Conservation (phyloP, 2,113 vertebrate species). For the Alaudala cheleensis region DNA sequence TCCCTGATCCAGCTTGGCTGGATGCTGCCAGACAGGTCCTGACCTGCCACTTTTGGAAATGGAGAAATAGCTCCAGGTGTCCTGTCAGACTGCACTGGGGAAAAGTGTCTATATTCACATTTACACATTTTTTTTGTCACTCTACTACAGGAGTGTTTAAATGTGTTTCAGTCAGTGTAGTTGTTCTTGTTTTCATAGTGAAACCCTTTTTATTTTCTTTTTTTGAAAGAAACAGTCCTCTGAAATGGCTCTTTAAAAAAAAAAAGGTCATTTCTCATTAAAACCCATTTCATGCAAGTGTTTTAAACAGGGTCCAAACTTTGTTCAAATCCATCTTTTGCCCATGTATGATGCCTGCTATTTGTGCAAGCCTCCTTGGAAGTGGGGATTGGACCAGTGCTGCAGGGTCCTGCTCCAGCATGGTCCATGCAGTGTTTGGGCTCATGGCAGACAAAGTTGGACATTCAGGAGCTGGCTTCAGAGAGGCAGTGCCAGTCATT, state of each 20-base stretch:
- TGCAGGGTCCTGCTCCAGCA: accelerated
- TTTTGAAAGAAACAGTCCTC: background rate
- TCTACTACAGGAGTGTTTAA: background rate
- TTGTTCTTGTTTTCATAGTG: background rate
- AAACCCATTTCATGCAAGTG: background rate
- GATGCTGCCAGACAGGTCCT: background rate
- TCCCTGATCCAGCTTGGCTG: background rate
- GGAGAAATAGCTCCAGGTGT: background rate
- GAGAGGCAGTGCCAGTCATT: background rate
- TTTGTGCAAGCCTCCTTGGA: background rate
- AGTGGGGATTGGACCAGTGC: accelerated
- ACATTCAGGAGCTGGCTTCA: background rate
- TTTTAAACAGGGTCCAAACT: background rate
- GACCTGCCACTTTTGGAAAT: background rate
- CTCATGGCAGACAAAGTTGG: background rate
- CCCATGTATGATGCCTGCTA: accelerated
- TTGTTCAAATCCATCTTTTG: background rate
- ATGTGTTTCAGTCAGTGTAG: background rate
- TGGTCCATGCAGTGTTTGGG: accelerated
- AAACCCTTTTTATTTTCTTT: accelerated
- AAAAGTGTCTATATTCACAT: background rate
- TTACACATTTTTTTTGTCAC: background rate
- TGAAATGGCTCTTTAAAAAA: background rate
- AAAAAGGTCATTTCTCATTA: background rate
- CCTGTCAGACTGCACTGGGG: background rate